Percentiles rank a stretch among this genome's conserved stretches.
phyloP scores from a whole-genome alignment of 2,888 invertebrate genomes.

The Synergus gifuensis region DNA sequence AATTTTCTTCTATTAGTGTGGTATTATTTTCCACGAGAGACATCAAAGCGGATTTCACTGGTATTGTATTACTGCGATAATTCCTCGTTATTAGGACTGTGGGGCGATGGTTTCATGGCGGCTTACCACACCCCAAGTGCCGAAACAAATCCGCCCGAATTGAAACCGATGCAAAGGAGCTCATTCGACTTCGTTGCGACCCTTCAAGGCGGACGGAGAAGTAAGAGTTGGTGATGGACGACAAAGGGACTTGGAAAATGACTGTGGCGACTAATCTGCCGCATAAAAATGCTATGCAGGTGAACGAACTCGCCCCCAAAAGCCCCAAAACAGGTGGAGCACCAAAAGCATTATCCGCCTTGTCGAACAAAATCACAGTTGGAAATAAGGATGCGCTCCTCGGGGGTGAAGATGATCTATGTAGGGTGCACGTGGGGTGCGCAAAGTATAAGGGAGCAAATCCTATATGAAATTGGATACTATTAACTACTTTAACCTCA shows the following conservation, averaged over 20 bases:
- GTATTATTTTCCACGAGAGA: slow-evolving; percentile 75
- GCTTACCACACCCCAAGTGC: slow-evolving; percentile 77
- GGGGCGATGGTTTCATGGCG: slow-evolving; percentile 73
- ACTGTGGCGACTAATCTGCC: slow-evolving; percentile 68
- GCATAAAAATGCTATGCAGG: slow-evolving; percentile 71
- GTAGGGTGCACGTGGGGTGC: neutral
- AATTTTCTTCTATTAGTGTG: slow-evolving; percentile 74
- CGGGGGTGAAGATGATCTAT: slow-evolving; percentile 4
- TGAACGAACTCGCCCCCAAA: slow-evolving; percentile 62
- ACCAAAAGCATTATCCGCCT: neutral
- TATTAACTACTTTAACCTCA: neutral
- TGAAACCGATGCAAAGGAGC: slow-evolving; percentile 74
- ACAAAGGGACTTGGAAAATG: slow-evolving; percentile 53
- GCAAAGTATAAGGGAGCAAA: neutral
- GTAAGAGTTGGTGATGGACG: slow-evolving; percentile 32
- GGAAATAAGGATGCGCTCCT: slow-evolving; percentile 42
- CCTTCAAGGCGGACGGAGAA: slow-evolving; percentile 9
- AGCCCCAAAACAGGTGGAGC: slow-evolving; percentile 47
- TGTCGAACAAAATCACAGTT: slow-evolving; percentile 52
- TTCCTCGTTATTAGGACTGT: slow-evolving; percentile 76
- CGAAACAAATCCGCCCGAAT: slow-evolving; percentile 77
- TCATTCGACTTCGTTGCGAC: slow-evolving; percentile 51
- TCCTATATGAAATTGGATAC: slow-evolving; percentile 7
- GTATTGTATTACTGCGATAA: slow-evolving; percentile 76
- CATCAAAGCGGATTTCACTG: slow-evolving; percentile 76